Conservation (phyloP, 2,888 invertebrate genomes). For the Chymomyza amoena region DNA sequence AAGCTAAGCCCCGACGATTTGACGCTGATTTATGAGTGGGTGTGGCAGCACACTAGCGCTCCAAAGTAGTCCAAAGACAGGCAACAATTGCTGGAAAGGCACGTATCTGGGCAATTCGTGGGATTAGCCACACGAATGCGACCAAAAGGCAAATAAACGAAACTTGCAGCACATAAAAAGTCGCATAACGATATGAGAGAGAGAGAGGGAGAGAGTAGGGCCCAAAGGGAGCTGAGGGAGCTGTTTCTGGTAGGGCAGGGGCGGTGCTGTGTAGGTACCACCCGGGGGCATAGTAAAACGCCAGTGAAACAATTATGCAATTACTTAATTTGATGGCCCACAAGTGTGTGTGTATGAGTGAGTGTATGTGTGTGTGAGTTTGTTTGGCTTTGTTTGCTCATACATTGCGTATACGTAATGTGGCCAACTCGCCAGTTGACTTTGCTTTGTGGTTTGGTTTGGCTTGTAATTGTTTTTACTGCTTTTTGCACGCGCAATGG, state of each 20-base stretch:
- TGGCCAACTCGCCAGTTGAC: slow-evolving; percentile 34
- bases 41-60: background rate
- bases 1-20: slow-evolving; percentile 63
- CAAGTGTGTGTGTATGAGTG: slow-evolving; percentile 22
- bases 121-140: slow-evolving; percentile 53
- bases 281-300: slow-evolving; percentile 70
- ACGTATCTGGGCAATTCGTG: slow-evolving; percentile 15
- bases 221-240: background rate
- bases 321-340: slow-evolving; percentile 75
- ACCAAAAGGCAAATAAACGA: slow-evolving; percentile 66
- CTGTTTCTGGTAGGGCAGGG: background rate
- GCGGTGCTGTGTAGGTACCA: slow-evolving; percentile 17
- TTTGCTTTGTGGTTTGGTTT: slow-evolving; percentile 63
- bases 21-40: slow-evolving; percentile 68
- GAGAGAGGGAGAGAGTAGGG: background rate
- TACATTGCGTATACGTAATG: slow-evolving; percentile 61
- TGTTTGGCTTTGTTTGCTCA: background rate
- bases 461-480: slow-evolving; percentile 59
- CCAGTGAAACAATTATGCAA: slow-evolving; percentile 76
- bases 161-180: slow-evolving; percentile 55
- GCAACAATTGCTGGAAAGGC: slow-evolving; percentile 20
- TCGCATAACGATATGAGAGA: slow-evolving; percentile 20
- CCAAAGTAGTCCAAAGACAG: slow-evolving; percentile 56
- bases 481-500: slow-evolving; percentile 53
- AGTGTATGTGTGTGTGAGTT: slow-evolving; percentile 37